These are phyloP conservation scores for Scolopax bukidnonensis DNA, from an alignment of 2,797 vertebrate genomes.

Conservation along the genomic window DNA sequence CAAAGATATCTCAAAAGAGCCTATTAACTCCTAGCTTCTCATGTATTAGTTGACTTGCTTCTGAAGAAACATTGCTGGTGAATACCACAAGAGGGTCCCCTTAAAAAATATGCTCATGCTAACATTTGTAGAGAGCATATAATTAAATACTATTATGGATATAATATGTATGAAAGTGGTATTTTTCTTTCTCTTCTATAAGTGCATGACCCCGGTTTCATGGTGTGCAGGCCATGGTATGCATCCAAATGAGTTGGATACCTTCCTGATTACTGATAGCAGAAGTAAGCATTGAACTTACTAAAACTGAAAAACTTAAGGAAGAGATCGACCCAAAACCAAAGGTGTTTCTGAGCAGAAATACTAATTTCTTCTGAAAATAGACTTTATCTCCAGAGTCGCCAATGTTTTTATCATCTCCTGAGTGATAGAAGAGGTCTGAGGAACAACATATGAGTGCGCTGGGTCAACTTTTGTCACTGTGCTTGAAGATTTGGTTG, in stretches of 20 bases:
- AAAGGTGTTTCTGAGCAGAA: neutral
- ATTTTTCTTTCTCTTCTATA: neutral
- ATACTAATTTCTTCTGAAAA: neutral
- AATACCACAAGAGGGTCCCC: neutral
- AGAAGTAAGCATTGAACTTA: neutral
- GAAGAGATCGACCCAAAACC: neutral
- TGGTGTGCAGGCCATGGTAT: neutral
- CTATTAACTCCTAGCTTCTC: neutral
- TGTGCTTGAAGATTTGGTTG: neutral
- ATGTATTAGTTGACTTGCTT: neutral
- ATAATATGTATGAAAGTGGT: neutral
- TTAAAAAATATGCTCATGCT: neutral
- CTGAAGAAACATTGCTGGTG: neutral
- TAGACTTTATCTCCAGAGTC: neutral
- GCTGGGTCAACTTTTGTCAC: neutral
- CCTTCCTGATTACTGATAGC: neutral
- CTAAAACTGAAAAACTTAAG: neutral
- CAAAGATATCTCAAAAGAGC: neutral
- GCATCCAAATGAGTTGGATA: neutral
- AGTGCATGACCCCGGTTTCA: neutral
- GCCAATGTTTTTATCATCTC: neutral
- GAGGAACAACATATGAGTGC: neutral
- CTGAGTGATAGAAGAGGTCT: neutral
- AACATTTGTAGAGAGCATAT: neutral
- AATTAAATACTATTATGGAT: neutral